Evolutionary conservation across 2,888 invertebrate genomes (phyloP), one percentile per base, ranked within the genome.

Genomic region (Ptilodon capucinus): DNA sequence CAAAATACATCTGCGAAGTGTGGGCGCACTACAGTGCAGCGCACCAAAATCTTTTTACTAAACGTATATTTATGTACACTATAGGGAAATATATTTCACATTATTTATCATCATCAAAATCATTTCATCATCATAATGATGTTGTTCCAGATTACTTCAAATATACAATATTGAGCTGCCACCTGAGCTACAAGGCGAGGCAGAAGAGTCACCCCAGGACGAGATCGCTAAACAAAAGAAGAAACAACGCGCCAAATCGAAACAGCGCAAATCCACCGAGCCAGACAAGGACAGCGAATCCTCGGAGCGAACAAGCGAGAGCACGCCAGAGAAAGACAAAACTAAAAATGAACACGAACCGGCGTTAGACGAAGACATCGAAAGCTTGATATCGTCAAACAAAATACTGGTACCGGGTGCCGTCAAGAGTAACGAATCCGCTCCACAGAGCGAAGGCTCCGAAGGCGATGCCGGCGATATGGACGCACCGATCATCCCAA

Each of bases 161-260:
- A 94, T 94, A 64, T 94, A 95, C 81, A 94, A 96, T 68, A 92
- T 96, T 46, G 93, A 93, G 65, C 86, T 92, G 8, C 92, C 93
- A 56, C 94, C 93, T 0, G 92, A 92, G 48, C 88, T 91, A 0
- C 92, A 92, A 9, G 72, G 74, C n/a, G 81, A 83, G 11, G 83
- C 86, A 1, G 91, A 92, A 46, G 92, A 92, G 2, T 53, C 63
- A 0, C 60, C 66, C 23, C 61, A 74, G 9, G 84, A 82, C 23
- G 85, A 87, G 5, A 74, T 73, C 55, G 83, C 69, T 70, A 91
- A 81, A 62, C 72, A 85, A 35, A 89, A 84, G 63, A 91, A 86
- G 63, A 86, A 87, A 44, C 82, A 83, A 11, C 80, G 86, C 35
- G 79, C 79, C 45, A 91, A 89, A 56, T 86, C 81, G 42, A 90